Evolutionary conservation across 2,888 invertebrate species (phyloP).

Genomic region (Phoenoteleia sp.): DNA sequence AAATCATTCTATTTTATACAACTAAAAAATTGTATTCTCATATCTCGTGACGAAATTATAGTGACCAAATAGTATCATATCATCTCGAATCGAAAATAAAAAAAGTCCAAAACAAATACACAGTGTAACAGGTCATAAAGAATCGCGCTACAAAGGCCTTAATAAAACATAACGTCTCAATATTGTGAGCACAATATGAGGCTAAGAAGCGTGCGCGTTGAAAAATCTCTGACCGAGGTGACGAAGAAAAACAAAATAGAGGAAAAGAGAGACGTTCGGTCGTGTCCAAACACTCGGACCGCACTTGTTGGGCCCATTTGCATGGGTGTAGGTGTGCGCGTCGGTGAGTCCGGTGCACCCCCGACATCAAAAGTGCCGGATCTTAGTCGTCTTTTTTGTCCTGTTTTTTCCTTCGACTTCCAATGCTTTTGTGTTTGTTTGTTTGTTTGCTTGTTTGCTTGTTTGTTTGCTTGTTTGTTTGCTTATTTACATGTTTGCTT

Average conservation of each 20-base stretch:
- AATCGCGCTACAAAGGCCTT: background rate
- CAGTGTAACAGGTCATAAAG: background rate
- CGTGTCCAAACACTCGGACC: constrained; percentile 69
- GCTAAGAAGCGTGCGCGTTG: constrained; percentile 15
- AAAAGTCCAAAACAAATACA: background rate
- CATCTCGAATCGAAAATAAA: background rate
- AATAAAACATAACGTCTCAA: constrained; percentile 18
- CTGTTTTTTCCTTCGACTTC: constrained; percentile 26
- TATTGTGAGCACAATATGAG: constrained; percentile 10
- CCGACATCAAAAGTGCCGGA: constrained; percentile 79
- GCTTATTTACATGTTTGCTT: no score
- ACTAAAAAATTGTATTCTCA: no score
- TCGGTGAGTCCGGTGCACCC: constrained; percentile 72
- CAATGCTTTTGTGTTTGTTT: constrained; percentile 42
- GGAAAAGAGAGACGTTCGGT: constrained; percentile 47
- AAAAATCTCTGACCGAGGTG: constrained; percentile 42
- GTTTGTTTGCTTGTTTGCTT: constrained; percentile 53
- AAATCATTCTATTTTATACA: no score
- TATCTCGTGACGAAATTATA: background rate
- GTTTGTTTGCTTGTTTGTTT: no score
- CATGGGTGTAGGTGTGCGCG: constrained; percentile 50
- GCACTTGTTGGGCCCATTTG: constrained; percentile 71
- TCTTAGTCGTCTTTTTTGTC: constrained; percentile 64
- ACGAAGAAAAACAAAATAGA: constrained; percentile 56
- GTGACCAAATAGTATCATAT: background rate